Evolutionary conservation across 1,140 invertebrate genomes (phyloP).

Genomic region (Caerostris darwini): DNA sequence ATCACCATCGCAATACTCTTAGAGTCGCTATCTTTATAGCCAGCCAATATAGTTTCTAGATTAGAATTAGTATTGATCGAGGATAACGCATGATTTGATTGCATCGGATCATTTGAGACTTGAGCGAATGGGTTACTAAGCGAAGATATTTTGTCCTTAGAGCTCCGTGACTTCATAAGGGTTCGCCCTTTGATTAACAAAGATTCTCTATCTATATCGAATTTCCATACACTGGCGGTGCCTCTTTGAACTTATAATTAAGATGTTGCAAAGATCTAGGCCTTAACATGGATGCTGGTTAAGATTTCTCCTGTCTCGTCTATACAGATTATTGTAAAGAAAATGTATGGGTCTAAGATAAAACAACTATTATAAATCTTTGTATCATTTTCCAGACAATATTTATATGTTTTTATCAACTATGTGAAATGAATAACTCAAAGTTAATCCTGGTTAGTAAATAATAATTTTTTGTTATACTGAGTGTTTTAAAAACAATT

Average conservation of each 20-base stretch:
- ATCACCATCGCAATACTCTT: constrained; percentile 5
- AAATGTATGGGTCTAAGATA: too few relatives aligned
- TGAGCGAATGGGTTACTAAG: constrained; percentile 34
- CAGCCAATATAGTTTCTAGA: background rate
- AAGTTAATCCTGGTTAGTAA: too few relatives aligned
- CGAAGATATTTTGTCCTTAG: constrained; percentile 22
- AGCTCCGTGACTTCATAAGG: constrained; percentile 6
- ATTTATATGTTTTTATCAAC: too few relatives aligned
- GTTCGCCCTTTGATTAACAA: constrained; percentile 14
- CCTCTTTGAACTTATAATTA: background rate
- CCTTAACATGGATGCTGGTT: too few relatives aligned
- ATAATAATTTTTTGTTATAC: too few relatives aligned
- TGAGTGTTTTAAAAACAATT: too few relatives aligned
- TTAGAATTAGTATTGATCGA: constrained; percentile 34
- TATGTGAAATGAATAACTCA: too few relatives aligned
- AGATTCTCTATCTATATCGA: background rate
- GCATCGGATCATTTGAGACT: constrained; percentile 41
- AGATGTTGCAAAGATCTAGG: background rate
- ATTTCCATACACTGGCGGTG: background rate
- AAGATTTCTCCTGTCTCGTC: too few relatives aligned
- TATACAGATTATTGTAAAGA: too few relatives aligned
- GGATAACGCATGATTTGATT: constrained; percentile 55
- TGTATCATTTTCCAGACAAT: too few relatives aligned
- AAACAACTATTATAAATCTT: too few relatives aligned
- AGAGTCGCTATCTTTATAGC: background rate